These are phyloP conservation scores for Nephrotoma flavescens DNA, from an alignment of 2,888 invertebrate species.

Conservation along the genomic window DNA sequence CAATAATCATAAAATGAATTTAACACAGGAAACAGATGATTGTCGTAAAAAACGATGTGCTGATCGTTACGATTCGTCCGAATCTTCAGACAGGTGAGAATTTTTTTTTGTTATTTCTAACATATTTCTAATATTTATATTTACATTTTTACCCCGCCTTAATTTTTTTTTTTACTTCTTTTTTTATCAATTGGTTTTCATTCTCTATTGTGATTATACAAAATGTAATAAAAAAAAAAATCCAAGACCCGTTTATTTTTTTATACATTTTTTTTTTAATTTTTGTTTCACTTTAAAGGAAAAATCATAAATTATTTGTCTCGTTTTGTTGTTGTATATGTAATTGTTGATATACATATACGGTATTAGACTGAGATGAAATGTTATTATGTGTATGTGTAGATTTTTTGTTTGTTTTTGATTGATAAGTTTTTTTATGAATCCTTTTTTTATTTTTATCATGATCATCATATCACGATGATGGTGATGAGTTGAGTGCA, in stretches of 20 bases:
- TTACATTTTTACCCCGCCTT: background rate
- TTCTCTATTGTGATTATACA: background rate
- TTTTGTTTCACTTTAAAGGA: background rate
- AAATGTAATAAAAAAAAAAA: background rate
- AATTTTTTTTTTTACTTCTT: background rate
- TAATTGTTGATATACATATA: background rate
- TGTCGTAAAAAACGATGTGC: constrained; percentile 72
- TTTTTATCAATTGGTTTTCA: background rate
- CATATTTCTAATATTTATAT: background rate
- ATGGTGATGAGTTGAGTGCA: background rate
- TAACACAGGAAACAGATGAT: constrained; percentile 32
- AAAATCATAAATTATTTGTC: background rate
- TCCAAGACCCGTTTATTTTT: background rate
- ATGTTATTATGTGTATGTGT: background rate
- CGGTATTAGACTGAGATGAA: background rate
- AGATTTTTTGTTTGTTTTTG: background rate
- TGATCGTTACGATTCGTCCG: constrained; percentile 86
- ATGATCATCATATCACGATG: background rate
- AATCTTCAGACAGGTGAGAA: constrained; percentile 82
- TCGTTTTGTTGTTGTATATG: background rate
- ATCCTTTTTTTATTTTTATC: background rate
- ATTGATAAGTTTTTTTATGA: background rate
- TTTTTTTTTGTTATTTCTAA: background rate
- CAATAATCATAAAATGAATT: background rate
- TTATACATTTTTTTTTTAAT: background rate